Conservation (phyloP, 2,888 invertebrate species). For the Drosophila paranaensis region DNA sequence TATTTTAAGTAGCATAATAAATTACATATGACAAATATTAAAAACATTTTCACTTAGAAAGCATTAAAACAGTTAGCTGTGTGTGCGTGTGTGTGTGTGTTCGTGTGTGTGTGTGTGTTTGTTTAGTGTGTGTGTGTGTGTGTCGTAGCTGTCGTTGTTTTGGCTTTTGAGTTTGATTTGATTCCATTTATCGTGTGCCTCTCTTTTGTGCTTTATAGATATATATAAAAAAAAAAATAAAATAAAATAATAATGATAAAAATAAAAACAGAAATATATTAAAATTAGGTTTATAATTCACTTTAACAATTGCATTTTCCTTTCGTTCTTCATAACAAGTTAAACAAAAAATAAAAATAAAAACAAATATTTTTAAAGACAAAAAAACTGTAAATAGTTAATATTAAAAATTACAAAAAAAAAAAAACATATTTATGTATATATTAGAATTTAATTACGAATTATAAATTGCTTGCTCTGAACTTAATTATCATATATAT, state of each 20-base stretch:
- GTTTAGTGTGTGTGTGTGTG: conserved; percentile 21
- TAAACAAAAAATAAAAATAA: conserved; percentile 43
- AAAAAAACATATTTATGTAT: conserved; percentile 14
- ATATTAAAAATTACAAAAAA: conserved; percentile 7
- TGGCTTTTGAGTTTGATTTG: conserved; percentile 41
- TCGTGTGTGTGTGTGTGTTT: conserved; percentile 14
- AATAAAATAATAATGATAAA: conserved; percentile 29
- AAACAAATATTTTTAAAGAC: neutral
- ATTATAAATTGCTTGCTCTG: conserved; percentile 47
- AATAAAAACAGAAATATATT: conserved; percentile 27
- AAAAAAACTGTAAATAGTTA: conserved; percentile 16
- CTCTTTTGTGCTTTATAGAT: conserved; percentile 50
- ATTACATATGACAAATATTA: conserved; percentile 53
- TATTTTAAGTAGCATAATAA: conserved; percentile 57
- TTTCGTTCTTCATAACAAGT: conserved; percentile 38
- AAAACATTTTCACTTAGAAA: conserved; percentile 44
- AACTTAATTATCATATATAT: conserved; percentile 29
- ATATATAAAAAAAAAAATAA: conserved; percentile 3
- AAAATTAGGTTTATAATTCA: conserved; percentile 19
- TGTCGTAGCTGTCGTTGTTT: conserved; percentile 45
- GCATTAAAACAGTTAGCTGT: conserved; percentile 62
- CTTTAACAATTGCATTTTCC: conserved; percentile 42
- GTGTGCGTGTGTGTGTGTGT: conserved; percentile 20
- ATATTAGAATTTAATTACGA: conserved; percentile 44
- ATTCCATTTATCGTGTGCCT: conserved; percentile 44